These are phyloP conservation scores for human DNA, from an alignment of 2,113 vertebrate species.

Conservation along the genomic window DNA sequence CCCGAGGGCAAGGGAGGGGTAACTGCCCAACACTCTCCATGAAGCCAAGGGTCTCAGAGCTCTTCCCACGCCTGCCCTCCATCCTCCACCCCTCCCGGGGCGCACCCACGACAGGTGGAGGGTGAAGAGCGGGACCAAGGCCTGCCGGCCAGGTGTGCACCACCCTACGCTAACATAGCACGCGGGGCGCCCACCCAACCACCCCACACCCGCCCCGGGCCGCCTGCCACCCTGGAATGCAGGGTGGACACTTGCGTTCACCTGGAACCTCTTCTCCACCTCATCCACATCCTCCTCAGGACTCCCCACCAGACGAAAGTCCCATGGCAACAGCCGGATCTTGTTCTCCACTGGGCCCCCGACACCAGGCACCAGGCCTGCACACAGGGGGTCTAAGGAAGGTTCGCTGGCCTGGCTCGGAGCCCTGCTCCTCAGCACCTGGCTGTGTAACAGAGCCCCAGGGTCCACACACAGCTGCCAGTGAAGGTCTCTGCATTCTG, in stretches of 20 bases:
- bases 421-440: accelerated
- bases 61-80: neutral
- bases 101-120: neutral
- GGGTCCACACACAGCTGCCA: accelerated
- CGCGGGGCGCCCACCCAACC: accelerated
- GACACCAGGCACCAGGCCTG: neutral
- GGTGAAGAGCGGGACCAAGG: neutral
- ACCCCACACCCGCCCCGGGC: accelerated
- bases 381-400: neutral
- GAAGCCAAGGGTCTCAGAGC: neutral
- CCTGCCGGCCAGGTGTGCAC: accelerated
- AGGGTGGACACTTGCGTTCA: too few relatives aligned
- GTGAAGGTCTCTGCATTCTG: neutral
- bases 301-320: neutral
- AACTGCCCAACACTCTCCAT: neutral
- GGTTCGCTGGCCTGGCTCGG: neutral
- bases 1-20: too few relatives aligned
- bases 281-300: neutral
- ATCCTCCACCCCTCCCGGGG: neutral
- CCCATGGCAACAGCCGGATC: neutral
- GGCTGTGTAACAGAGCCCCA: accelerated
- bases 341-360: neutral
- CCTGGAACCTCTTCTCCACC: neutral
- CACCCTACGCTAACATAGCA: too few relatives aligned
- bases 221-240: too few relatives aligned